A percentile compares a stretch with the other conserved stretches of the same genome.
phyloP scores from a whole-genome alignment of 2,888 invertebrate species.

The Heteromyza rotundicornis region DNA sequence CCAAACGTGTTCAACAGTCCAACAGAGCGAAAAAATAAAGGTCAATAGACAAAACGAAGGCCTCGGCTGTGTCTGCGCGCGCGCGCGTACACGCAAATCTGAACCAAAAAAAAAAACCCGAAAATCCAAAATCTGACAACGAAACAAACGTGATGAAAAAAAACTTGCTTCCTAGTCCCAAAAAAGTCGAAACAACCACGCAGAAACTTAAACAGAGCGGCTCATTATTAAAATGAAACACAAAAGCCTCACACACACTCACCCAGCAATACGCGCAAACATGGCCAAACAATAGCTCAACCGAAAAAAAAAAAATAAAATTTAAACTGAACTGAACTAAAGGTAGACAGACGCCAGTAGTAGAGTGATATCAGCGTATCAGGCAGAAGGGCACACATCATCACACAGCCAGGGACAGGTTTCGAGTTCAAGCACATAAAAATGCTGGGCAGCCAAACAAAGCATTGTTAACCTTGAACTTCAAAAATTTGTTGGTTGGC shows the following conservation, averaged over 20 bases:
- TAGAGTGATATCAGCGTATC: too few relatives aligned
- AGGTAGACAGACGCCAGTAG: not conserved
- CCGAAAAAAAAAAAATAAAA: too few relatives aligned
- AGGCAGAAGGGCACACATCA: not conserved
- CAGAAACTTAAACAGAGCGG: not conserved
- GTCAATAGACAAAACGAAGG: conserved; percentile 59
- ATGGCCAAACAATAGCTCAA: not conserved
- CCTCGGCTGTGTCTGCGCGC: too few relatives aligned
- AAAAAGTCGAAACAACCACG: not conserved
- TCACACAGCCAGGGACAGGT: conserved; percentile 32
- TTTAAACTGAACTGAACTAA: not conserved
- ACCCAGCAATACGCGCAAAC: not conserved
- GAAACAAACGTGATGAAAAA: too few relatives aligned
- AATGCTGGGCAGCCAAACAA: not conserved
- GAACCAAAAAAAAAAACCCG: too few relatives aligned
- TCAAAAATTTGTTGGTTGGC: conserved; percentile 37
- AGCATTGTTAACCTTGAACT: conserved; percentile 59
- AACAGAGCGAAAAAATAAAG: conserved; percentile 38
- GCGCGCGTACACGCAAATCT: not conserved
- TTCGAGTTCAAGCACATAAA: conserved; percentile 23
- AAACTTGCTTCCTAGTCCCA: conserved; percentile 42
- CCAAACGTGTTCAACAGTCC: too few relatives aligned
- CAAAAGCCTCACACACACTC: not conserved
- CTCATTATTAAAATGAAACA: too few relatives aligned
- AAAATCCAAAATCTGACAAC: too few relatives aligned